These are phyloP conservation scores for Abscondita cerata DNA, from an alignment of 2,888 invertebrate genomes.

Conservation along the genomic window DNA sequence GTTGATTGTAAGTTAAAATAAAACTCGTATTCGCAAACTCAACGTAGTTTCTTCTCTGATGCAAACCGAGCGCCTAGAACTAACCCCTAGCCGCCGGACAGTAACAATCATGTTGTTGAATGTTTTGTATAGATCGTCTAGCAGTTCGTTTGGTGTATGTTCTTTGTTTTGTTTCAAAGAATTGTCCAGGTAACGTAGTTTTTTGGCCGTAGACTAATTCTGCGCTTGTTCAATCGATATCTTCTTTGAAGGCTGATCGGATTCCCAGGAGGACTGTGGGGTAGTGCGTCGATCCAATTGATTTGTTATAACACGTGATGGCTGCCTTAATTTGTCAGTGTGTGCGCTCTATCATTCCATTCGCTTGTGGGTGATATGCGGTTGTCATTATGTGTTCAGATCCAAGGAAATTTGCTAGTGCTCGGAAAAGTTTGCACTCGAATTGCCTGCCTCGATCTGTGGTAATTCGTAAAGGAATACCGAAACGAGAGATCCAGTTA, in stretches of 20 bases:
- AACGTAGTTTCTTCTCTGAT: too few species aligned
- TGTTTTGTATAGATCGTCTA: too few species aligned
- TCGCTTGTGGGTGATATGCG: not conserved
- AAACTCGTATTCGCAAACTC: too few species aligned
- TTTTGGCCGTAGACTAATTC: constrained; percentile 8
- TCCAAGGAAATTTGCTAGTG: constrained; percentile 29
- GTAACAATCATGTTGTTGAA: too few species aligned
- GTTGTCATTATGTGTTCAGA: not conserved
- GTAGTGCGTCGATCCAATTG: not conserved
- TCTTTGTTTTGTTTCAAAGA: too few species aligned
- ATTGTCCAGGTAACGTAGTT: constrained; percentile 43
- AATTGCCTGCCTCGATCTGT: constrained; percentile 52
- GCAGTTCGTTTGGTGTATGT: too few species aligned
- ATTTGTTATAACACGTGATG: constrained; percentile 21
- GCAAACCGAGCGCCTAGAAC: too few species aligned
- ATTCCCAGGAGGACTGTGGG: constrained; percentile 17
- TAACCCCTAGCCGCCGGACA: too few species aligned
- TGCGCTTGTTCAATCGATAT: too few species aligned
- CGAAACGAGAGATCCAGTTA: constrained; percentile 56
- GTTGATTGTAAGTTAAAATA: too few species aligned
- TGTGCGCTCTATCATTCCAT: constrained; percentile 39
- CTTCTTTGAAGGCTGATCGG: too few species aligned
- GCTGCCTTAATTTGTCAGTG: constrained; percentile 44
- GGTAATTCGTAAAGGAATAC: constrained; percentile 50
- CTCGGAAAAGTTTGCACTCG: constrained; percentile 47